Percentiles rank a stretch among this genome's conserved stretches.
Conservation (phyloP, 1,140 invertebrate species). For the Lucilia cuprina region DNA sequence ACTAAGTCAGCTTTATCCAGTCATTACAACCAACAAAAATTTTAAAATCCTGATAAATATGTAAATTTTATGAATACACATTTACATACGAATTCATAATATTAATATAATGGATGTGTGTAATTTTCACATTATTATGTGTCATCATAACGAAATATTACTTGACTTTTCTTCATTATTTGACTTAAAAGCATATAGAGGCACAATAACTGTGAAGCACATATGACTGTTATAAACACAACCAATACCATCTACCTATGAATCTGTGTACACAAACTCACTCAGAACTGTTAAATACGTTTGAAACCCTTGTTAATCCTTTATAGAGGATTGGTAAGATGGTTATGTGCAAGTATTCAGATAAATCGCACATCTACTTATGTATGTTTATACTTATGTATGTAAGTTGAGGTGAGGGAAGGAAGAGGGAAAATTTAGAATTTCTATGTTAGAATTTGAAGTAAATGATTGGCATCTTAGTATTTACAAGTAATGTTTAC, state of each 20-base stretch:
- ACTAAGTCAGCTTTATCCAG: neutral
- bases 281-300: neutral
- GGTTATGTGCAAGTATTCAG: too few species aligned
- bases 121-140: neutral
- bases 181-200: too few species aligned
- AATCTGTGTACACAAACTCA: neutral
- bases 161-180: neutral
- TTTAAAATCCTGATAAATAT: neutral
- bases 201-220: neutral
- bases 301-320: neutral
- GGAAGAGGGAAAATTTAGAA: neutral
- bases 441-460: too few species aligned
- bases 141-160: neutral
- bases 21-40: neutral
- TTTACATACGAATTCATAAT: too few species aligned
- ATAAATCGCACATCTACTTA: neutral
- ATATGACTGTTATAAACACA: neutral
- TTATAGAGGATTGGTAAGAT: neutral
- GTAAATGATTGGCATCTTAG: conserved; percentile 11
- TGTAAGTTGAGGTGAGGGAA: neutral
- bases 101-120: neutral
- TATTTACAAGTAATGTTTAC: conserved; percentile 15
- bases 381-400: too few species aligned
- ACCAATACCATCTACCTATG: neutral
- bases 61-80: neutral